Percentiles rank a stretch among this genome's conserved stretches.
phyloP scores from a whole-genome alignment of 2,113 vertebrate genomes.

The Heloderma charlesbogerti region DNA sequence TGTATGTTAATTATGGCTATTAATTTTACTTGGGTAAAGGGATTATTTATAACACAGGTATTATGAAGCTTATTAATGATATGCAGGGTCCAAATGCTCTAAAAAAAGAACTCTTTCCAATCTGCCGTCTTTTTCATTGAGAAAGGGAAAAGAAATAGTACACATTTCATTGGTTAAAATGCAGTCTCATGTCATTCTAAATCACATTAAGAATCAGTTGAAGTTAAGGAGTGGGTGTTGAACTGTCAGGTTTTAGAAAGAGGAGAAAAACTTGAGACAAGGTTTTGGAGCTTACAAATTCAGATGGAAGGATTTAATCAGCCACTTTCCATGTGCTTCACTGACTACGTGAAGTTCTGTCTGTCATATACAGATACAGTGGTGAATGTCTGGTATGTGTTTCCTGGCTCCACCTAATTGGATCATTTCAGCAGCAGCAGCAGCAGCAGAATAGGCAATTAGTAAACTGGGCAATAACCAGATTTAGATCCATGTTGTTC shows the following conservation, averaged over 20 bases:
- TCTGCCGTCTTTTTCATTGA: slow-evolving; percentile 64
- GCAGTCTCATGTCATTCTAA: slow-evolving; percentile 70
- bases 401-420: slow-evolving; percentile 68
- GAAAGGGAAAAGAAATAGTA: slow-evolving; percentile 42
- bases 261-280: slow-evolving; percentile 73
- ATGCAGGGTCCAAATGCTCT: slow-evolving; percentile 59
- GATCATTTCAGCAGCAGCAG: slow-evolving; percentile 62
- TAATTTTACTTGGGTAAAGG: slow-evolving; percentile 71
- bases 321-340: slow-evolving; percentile 73
- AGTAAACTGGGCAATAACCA: slow-evolving; percentile 58
- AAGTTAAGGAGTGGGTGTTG: slow-evolving; percentile 69
- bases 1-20: slow-evolving; percentile 73
- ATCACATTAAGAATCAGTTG: slow-evolving; percentile 71
- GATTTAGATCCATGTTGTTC: slow-evolving; percentile 21
- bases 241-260: slow-evolving; percentile 74
- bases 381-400: slow-evolving; percentile 67
- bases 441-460: slow-evolving; percentile 58
- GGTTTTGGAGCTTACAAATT: slow-evolving; percentile 72
- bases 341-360: slow-evolving; percentile 75
- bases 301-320: slow-evolving; percentile 77
- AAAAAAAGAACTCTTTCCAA: slow-evolving; percentile 66
- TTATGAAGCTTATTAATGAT: slow-evolving; percentile 51
- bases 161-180: slow-evolving; percentile 67
- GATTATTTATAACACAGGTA: slow-evolving; percentile 63
- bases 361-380: slow-evolving; percentile 69